Evolutionary conservation across 2,888 invertebrate species (phyloP), one percentile per base, ranked within the genome.

Genomic region (Myopa tessellatipennis): DNA sequence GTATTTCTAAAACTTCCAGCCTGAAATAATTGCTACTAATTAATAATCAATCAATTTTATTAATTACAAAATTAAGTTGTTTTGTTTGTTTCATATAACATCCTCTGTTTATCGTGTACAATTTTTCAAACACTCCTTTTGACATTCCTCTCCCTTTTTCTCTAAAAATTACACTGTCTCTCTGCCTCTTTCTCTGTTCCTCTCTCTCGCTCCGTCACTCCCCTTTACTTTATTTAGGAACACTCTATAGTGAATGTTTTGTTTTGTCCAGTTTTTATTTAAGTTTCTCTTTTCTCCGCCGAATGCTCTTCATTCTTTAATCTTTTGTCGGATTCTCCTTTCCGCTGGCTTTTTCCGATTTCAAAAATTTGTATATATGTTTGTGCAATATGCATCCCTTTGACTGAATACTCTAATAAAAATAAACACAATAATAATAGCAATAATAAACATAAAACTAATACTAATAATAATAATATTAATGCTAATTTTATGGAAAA

Each of bases 301-400:
- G n/a, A n/a, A 72, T 77, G 34, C 18, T 67, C 16, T 70, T 60
- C 68, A 55, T 58, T 5, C 16, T 72, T 55, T 69, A 69, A 76
- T 1, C 16, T 76, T 63, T 60, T 34, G 67, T 52, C 34, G 60
- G 58, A 63, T 58, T 71, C 63, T 79, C 70, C 81, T 82, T 80
- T 81, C 83, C 80, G 83, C 85, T 83, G 84, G 83, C 85, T 84
- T 83, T 79, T 71, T 74, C 79, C 78, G 74, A 77, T 78, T 70
- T 68, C 10, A 45, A 14, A 71, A 84, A 83, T 81, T 83, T 87
- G 87, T 87, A 87, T 87, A 87, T 87, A 87, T 87, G 87, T 87
- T 87, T 87, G 87, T 85, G 87, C 85, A 83, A 87, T 79, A 85
- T 87, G 87, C 87, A 87, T 86, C 84, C 85, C 84, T 80, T 26